Evolutionary conservation across 2,888 invertebrate genomes (phyloP), one percentile per base, ranked within the genome.

Genomic region (Andricus quercusramuli): DNA sequence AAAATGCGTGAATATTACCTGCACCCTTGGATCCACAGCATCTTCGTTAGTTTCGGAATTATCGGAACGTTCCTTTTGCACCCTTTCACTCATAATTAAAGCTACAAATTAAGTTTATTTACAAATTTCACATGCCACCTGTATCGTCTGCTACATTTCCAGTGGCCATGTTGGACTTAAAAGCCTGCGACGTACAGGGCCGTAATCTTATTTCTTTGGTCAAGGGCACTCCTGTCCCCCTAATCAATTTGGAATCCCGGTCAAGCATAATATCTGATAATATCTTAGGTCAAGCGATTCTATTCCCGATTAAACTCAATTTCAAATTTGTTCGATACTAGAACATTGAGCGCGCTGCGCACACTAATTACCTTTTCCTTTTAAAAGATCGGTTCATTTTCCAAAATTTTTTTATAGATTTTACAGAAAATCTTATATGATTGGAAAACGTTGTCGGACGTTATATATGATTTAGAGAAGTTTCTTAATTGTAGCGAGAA

Each of bases 1-100:
- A n/a, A 70, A 74, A 51, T 20, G 25, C 32, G 65, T 78, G 25
- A n/a, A 29, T 59, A 92, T 93, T 93, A 96, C 96, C 95, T 97
- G 97, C 90, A 97, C 96, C 93, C 97, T 94, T 80, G 97, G 97
- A 94, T 97, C 97, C 91, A 97, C 95, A 85, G 96, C 95, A 94
- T 96, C 96, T 90, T 92, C 92, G 59, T 90, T 81, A 79, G 87
- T 87, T 80, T 92, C 92, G 78, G 86, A 86, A 83, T 91, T 90
- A 82, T 90, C 89, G 82, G 82, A 85, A 86, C 84, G 86, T 29
- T 82, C 83, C 44, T 79, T 64, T 80, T 85, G 83, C 77, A 81
- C 82, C 74, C 82, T 84, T 79, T 82, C 85, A 82, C 84, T 84
- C 86, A 85, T 87, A 84, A 85, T 86, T 85, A 89, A 88, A 85